These are phyloP conservation scores for Malurus melanocephalus DNA, from an alignment of 2,113 vertebrate genomes.

Conservation along the genomic window DNA sequence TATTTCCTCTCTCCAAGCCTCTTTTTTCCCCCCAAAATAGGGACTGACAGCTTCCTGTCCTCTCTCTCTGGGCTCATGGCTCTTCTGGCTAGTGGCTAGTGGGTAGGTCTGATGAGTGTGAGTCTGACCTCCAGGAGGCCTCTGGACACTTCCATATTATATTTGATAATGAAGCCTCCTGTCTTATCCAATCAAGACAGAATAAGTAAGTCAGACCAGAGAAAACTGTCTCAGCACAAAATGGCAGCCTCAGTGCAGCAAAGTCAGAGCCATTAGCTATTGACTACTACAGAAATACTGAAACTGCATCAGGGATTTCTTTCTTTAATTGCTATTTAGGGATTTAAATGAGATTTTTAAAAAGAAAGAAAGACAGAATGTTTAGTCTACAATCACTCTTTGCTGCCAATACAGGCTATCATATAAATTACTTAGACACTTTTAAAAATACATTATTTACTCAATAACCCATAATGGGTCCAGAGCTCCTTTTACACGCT, in stretches of 20 bases:
- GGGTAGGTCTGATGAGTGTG: background rate
- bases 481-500: slow-evolving; percentile 71
- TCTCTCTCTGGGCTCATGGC: background rate
- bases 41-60: slow-evolving; percentile 1
- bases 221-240: slow-evolving; percentile 60
- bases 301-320: slow-evolving; percentile 62
- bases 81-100: slow-evolving; percentile 21
- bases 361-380: slow-evolving; percentile 59
- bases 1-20: background rate
- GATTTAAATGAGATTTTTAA: slow-evolving; percentile 63
- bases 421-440: slow-evolving; percentile 75
- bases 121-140: slow-evolving; percentile 36
- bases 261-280: slow-evolving; percentile 57
- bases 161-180: slow-evolving; percentile 52
- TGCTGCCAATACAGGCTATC: slow-evolving; percentile 66
- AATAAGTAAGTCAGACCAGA: slow-evolving; percentile 26
- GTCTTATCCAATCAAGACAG: slow-evolving; percentile 32
- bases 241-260: slow-evolving; percentile 24
- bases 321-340: slow-evolving; percentile 63
- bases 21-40: background rate
- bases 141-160: slow-evolving; percentile 32
- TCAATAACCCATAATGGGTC: slow-evolving; percentile 76
- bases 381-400: slow-evolving; percentile 65
- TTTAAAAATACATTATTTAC: slow-evolving; percentile 77
- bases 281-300: slow-evolving; percentile 53